Evolutionary conservation across 2,797 vertebrate species (phyloP), one percentile per base, ranked within the genome.

Genomic region (Alcedo atthis): DNA sequence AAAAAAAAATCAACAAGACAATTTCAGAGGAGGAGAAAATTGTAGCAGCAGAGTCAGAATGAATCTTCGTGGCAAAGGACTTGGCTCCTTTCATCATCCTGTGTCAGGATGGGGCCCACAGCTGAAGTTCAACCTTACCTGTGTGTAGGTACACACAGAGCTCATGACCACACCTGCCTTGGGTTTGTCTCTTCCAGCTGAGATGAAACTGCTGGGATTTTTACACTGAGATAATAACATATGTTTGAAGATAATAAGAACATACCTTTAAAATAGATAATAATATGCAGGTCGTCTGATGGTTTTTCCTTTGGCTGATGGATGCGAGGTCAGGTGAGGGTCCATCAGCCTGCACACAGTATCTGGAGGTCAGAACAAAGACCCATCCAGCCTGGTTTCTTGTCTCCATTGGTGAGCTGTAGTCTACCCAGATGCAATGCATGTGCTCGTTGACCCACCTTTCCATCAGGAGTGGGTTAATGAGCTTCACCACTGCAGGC

Each of bases 391-490:
- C 30, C 3, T 2, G 15, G 10, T 19, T 81, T 51, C 30, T 15
- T 4, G 15, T 28, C 49, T 57, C 69, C 22, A 8, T 0, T 2
- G 15, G 16, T 0, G 18, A 76, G 55, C 45, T 0, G 0, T 5
- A 8, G 42, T 1, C 35, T 3, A 2, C 21, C 19, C 40, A 53
- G 48, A 1, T 6, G 17, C 8, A 7, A 24, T 1, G 9, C 64
- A 55, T 57, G 24, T 8, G 4, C 42, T 46, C 1, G 0, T 5
- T 42, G 59, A 5, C 9, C 53, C 17, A 1, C 37, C 19, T 53
- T 48, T 28, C 55, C 51, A 4, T 14, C 35, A 59, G 68, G 37
- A 58, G 48, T 1, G 16, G 28, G 28, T 28, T 15, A 28, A 9
- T 10, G 59, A 80, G 10, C 57, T 82, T 35, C 70, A 49, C 25